Base-by-base conservation (phyloP, 2,888 invertebrate genomes). In the Eulithis prunata region DNA sequence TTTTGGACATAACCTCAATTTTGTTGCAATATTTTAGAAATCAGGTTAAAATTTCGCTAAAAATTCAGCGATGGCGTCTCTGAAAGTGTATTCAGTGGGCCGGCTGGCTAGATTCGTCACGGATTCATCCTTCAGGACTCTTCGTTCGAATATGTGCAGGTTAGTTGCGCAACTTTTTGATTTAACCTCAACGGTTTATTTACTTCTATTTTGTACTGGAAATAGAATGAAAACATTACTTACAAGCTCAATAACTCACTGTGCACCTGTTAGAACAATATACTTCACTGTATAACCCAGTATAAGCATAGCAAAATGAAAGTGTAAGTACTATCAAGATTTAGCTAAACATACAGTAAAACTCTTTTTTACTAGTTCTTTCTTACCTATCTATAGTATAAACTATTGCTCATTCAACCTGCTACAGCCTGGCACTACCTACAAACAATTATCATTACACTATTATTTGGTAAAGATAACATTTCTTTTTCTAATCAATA, bases 61-160 rank as follows among this genome's bases (percentile, higher is more conserved):
- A 47, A 51, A 28, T 57, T 69, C 62, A 65, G 68, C 69, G 81
- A 94, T 94, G 94, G 90, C 94, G 79, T 91, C 94, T 57, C 77
- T 94, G 72, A 90, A 88, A 78, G 86, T 91, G 76, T 93, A 91
- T 86, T 87, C 91, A 70, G 81, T 92, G 66, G 86, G 92, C 57
- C 89, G 90, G 84, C 80, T 94, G 65, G 86, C 90, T 21, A 93
- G 88, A 85, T 87, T 91, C 66, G 76, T 93, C 28, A 85, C 92
- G 63, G 94, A 94, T 70, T 89, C 90, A 36, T 86, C 94, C 59
- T 79, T 91, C 69, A 86, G 88, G 74, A 86, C 84, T 62, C 77
- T 91, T 68, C 87, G 89, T 68, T 82, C 83, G 14, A 89, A 87
- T 81, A 70, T 90, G 49, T 86, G 87, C 83, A 93, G 94, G 94